phyloP scores from a whole-genome alignment of 2,113 vertebrate species.

The Recurvirostra avosetta region DNA sequence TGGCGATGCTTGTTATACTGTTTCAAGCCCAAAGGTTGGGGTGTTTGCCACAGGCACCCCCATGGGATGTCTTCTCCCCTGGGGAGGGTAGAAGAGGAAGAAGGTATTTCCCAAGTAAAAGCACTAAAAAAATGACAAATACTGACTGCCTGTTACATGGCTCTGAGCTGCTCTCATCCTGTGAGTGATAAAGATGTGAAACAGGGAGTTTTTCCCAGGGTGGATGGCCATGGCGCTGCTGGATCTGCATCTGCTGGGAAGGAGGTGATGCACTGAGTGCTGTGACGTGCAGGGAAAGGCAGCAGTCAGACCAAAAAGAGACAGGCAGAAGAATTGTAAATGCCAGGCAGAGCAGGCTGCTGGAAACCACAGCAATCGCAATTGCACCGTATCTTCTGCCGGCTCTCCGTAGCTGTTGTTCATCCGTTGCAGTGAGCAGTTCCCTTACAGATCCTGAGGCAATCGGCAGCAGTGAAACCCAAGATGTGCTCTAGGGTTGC shows the following conservation, averaged over 20 bases:
- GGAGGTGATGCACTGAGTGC: rapidly evolving
- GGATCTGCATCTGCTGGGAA: background rate
- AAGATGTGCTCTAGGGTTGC: background rate
- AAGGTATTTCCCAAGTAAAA: background rate
- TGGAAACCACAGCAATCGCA: background rate
- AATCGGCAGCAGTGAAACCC: background rate
- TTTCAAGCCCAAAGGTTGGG: background rate
- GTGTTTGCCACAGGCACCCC: background rate
- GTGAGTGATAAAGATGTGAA: background rate
- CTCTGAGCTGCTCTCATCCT: background rate
- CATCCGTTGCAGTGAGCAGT: background rate
- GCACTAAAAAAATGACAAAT: background rate
- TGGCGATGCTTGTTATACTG: background rate
- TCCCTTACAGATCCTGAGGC: slow-evolving; percentile 39
- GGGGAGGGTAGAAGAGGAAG: background rate
- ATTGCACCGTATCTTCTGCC: rapidly evolving
- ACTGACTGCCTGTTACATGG: background rate
- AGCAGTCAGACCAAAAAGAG: background rate
- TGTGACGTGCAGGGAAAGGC: background rate
- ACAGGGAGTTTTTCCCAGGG: background rate
- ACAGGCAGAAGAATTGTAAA: background rate
- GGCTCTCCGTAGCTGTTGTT: background rate
- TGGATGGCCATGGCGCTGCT: rapidly evolving
- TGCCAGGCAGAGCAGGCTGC: background rate
- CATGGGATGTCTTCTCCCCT: background rate